phyloP scores from a whole-genome alignment of 2,797 vertebrate species.

The Megaceryle alcyon region DNA sequence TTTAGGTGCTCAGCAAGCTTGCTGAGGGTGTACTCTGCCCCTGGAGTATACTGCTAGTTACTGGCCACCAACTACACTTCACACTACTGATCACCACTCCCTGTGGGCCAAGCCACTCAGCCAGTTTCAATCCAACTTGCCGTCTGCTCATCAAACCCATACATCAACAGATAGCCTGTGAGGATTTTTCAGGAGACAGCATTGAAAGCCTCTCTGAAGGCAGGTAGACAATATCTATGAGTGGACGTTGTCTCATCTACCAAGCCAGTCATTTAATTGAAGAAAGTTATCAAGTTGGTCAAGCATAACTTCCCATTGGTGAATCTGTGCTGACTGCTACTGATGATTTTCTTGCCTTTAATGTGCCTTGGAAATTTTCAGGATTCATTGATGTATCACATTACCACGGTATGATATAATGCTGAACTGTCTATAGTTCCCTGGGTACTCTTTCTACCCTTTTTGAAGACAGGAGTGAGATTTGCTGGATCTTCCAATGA shows the following conservation, averaged over 20 bases:
- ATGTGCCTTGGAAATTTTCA: background rate
- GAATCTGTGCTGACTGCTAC: no score
- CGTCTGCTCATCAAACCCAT: background rate
- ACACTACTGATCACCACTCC: background rate
- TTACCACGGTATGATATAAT: background rate
- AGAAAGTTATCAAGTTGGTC: no score
- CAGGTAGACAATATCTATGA: no score
- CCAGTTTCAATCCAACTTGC: background rate
- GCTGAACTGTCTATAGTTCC: background rate
- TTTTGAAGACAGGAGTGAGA: background rate
- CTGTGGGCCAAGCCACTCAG: background rate
- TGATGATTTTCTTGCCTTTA: background rate
- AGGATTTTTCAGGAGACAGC: background rate
- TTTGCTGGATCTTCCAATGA: background rate
- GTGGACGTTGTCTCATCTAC: no score
- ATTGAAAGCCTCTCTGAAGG: background rate
- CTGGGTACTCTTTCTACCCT: background rate
- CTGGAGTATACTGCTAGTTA: background rate
- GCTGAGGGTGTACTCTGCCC: no score
- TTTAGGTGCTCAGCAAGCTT: background rate
- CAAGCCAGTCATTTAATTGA: no score
- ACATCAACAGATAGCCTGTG: background rate
- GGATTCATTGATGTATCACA: background rate
- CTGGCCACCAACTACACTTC: background rate
- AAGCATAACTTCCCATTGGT: no score